Conservation (phyloP, 2,113 vertebrate genomes). For the Poeciliopsis turrubarensis region DNA sequence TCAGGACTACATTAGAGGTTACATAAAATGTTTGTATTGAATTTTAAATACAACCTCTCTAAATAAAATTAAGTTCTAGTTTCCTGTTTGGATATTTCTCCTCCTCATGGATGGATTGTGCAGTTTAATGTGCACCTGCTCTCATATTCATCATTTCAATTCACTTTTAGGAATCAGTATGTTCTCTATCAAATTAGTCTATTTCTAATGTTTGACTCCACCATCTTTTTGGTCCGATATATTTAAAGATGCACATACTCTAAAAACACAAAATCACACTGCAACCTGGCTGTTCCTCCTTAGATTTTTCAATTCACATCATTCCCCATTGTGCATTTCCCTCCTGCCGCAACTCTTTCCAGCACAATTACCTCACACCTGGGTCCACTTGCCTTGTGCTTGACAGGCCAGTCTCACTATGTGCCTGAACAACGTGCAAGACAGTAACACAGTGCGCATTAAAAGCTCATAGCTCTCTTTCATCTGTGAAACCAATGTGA, state of each 20-base stretch:
- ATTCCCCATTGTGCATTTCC: conserved; percentile 36
- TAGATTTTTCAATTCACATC: conserved; percentile 52
- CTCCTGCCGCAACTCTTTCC: conserved; percentile 35
- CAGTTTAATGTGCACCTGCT: too few species aligned
- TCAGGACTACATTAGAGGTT: too few species aligned
- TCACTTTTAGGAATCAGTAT: background rate
- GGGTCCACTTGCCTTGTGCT: conserved; percentile 57
- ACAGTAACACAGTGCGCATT: conserved; percentile 48
- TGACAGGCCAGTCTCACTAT: conserved; percentile 49
- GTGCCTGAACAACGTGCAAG: conserved; percentile 46
- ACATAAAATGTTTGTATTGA: too few species aligned
- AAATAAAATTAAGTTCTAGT: too few species aligned
- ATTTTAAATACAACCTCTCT: too few species aligned
- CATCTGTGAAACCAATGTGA: conserved; percentile 43
- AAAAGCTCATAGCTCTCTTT: conserved; percentile 55
- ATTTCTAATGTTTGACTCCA: background rate
- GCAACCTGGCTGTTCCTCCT: conserved; percentile 2
- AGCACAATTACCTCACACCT: conserved; percentile 65
- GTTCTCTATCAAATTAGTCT: background rate
- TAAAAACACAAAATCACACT: conserved; percentile 14
- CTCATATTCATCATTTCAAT: too few species aligned
- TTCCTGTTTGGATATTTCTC: too few species aligned
- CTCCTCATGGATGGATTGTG: too few species aligned
- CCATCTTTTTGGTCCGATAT: background rate
- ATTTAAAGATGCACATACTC: background rate